Conservation (phyloP, 1,140 invertebrate species). For the Drosophila truncata region DNA sequence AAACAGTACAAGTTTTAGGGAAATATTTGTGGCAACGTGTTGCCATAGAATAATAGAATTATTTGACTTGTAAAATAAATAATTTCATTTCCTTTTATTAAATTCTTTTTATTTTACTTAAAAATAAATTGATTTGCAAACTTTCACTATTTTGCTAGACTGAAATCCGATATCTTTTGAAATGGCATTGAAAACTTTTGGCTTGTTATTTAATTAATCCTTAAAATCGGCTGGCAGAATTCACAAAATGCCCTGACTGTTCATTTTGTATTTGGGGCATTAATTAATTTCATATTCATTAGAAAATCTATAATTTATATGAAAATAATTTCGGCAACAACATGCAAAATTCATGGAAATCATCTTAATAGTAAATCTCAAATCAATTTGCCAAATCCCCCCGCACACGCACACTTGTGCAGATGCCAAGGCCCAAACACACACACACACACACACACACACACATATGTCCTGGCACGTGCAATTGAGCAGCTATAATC, state of each 20-base stretch:
- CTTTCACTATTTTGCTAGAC: background rate
- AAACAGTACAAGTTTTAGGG: background rate
- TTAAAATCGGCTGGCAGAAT: slow-evolving; percentile 51
- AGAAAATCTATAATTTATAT: slow-evolving; percentile 75
- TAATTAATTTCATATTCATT: slow-evolving; percentile 80
- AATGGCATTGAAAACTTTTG: background rate
- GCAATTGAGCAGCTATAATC: slow-evolving; percentile 81
- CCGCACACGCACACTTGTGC: slow-evolving; percentile 3
- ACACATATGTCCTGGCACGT: slow-evolving; percentile 39
- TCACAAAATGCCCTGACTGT: slow-evolving; percentile 55
- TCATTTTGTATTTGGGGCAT: slow-evolving; percentile 59
- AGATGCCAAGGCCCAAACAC: slow-evolving; percentile 10
- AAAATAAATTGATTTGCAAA: background rate
- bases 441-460: background rate
- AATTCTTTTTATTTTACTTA: background rate
- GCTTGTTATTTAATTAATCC: slow-evolving; percentile 7
- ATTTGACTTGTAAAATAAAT: background rate
- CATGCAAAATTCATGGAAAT: slow-evolving; percentile 50
- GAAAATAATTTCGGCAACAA: slow-evolving; percentile 68
- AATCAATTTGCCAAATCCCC: slow-evolving; percentile 53
- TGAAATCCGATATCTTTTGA: background rate
- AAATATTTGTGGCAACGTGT: background rate
- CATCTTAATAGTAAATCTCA: slow-evolving; percentile 56
- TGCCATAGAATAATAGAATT: background rate
- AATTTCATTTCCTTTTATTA: background rate